phyloP scores from a whole-genome alignment of 2,888 invertebrate genomes.

The Leistus spinibarbis region DNA sequence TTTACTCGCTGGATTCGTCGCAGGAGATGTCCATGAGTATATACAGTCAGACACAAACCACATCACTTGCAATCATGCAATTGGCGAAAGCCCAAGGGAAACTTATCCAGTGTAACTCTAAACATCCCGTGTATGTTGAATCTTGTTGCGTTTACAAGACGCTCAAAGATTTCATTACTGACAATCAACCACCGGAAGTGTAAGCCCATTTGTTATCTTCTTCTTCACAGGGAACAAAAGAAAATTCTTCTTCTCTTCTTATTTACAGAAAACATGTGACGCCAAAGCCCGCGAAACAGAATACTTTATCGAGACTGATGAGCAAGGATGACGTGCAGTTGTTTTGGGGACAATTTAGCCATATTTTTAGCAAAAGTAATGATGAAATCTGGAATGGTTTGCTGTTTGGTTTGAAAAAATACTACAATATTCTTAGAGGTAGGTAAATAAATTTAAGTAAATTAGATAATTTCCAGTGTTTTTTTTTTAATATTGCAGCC shows the following conservation, averaged over 20 bases:
- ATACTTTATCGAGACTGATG: slow-evolving; percentile 63
- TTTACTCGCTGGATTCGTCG: not conserved
- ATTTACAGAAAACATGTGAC: slow-evolving; percentile 46
- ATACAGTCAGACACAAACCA: not conserved
- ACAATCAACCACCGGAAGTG: slow-evolving; percentile 51
- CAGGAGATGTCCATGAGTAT: not conserved
- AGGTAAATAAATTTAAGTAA: too few species aligned
- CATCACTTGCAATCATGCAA: not conserved
- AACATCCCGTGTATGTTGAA: slow-evolving; percentile 71
- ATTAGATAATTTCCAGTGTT: too few species aligned
- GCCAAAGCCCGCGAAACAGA: slow-evolving; percentile 52
- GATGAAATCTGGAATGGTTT: slow-evolving; percentile 75
- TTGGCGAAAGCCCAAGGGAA: slow-evolving; percentile 2
- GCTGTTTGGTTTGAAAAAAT: slow-evolving; percentile 67
- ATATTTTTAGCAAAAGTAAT: slow-evolving; percentile 65
- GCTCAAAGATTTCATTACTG: slow-evolving; percentile 66
- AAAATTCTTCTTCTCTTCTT: too few species aligned
- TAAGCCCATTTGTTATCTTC: slow-evolving; percentile 45
- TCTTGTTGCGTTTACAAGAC: slow-evolving; percentile 70
- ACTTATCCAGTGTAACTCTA: slow-evolving; percentile 44
- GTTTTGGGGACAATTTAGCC: slow-evolving; percentile 72
- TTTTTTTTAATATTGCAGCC: slow-evolving; percentile 8
- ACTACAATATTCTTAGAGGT: slow-evolving; percentile 57
- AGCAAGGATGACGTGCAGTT: slow-evolving; percentile 63
- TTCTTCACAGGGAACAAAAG: too few species aligned